phyloP scores from a whole-genome alignment of 2,797 vertebrate genomes.

The Micropoecilia bifurca region DNA sequence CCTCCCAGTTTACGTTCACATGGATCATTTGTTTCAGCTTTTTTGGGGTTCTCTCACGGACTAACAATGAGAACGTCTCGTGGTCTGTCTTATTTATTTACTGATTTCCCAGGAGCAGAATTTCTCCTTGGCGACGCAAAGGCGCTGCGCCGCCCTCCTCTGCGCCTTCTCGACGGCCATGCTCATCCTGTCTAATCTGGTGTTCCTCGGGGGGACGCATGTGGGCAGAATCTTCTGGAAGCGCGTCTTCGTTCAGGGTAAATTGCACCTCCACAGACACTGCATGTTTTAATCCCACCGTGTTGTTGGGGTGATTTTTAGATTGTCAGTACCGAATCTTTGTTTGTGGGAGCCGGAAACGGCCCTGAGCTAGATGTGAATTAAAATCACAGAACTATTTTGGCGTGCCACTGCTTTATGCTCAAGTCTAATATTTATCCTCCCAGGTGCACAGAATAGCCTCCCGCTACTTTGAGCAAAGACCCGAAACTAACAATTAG shows the following conservation, averaged over 20 bases:
- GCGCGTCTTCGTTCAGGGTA: conserved; percentile 92
- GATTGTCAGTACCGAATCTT: neutral
- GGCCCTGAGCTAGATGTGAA: conserved; percentile 7
- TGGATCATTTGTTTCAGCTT: conserved; percentile 32
- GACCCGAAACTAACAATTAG: conserved; percentile 23
- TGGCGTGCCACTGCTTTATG: conserved; percentile 7
- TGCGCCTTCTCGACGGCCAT: conserved; percentile 90
- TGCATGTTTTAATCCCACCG: conserved; percentile 20
- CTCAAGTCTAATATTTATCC: conserved; percentile 20
- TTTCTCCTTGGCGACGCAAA: conserved; percentile 83
- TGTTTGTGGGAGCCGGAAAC: neutral
- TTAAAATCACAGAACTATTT: neutral
- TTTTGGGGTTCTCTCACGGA: conserved; percentile 22
- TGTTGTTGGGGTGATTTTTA: conserved; percentile 23
- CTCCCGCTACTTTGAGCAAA: conserved; percentile 24
- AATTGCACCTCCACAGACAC: conserved; percentile 34
- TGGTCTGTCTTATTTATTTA: conserved; percentile 50
- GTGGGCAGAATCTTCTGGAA: conserved; percentile 94
- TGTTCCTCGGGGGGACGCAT: conserved; percentile 93
- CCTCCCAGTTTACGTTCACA: conserved; percentile 31
- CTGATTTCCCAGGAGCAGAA: conserved; percentile 79
- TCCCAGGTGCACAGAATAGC: conserved; percentile 7
- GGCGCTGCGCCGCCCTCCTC: conserved; percentile 86
- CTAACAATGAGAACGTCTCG: conserved; percentile 25
- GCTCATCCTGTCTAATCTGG: conserved; percentile 96